Evolutionary conservation across 2,888 invertebrate species (phyloP), one percentile per base, ranked within the genome.

Genomic region (Tiphia femorata): DNA sequence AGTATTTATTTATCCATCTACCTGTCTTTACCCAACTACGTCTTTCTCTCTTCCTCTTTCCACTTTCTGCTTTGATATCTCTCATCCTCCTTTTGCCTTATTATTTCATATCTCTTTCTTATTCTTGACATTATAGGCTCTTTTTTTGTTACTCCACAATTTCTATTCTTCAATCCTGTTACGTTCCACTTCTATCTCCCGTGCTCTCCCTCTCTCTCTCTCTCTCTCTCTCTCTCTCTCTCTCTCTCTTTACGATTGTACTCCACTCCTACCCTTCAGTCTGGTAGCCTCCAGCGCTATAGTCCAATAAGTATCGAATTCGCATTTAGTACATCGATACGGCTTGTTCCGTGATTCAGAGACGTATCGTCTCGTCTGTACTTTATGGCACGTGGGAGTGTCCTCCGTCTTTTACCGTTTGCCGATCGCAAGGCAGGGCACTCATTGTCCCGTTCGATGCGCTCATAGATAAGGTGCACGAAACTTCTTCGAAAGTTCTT

Each of bases 291-390:
- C 38, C 57, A 54, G 56, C 46, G 44, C 64, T 49, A n/a, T n/a
- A 62, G 58, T 59, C 62, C 62, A 58, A 68, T 66, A 56, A 63
- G 58, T 68, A 74, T 74, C 67, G 67, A 64, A 64, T 74, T 72
- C 58, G 58, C 67, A 64, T 71, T 73, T 64, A 46, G 55, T 38
- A 14, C 51, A 62, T 51, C 54, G 55, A 61, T 62, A 57, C 52
- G 27, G 10, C 23, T 8, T 35, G 33, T 52, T 23, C 25, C 41
- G 50, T 17, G 12, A 33, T 16, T 25, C 20, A 16, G 19, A 43
- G 49, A 14, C 21, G 21, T 43, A 49, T 49, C 43, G 41, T n/a
- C n/a, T n/a, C n/a, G n/a, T n/a, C n/a, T n/a, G n/a, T n/a, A n/a
- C n/a, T n/a, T n/a, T n/a, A n/a, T n/a, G n/a, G n/a, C n/a, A n/a